These are phyloP conservation scores for Bufo gargarizans DNA, from an alignment of 2,113 vertebrate species.

Conservation along the genomic window DNA sequence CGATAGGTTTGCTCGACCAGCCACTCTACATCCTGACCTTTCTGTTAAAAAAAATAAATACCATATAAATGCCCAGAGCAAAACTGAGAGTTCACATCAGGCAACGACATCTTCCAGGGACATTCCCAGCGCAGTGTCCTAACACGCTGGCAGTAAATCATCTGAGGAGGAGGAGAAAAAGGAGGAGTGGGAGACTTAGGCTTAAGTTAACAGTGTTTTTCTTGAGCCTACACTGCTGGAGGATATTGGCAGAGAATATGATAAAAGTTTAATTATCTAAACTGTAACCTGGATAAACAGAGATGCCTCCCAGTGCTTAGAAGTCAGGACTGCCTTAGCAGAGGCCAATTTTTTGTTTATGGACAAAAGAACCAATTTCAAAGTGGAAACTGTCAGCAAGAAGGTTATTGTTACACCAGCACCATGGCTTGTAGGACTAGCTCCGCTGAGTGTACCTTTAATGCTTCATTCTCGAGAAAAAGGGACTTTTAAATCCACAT, in stretches of 20 bases:
- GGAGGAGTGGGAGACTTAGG: slow-evolving; percentile 60
- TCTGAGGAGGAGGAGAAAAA: slow-evolving; percentile 60
- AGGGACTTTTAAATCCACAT: too few relatives aligned
- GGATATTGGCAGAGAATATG: slow-evolving; percentile 57
- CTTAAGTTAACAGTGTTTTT: slow-evolving; percentile 62
- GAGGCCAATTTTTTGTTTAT: not conserved
- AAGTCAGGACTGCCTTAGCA: slow-evolving; percentile 45
- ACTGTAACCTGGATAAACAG: slow-evolving; percentile 63
- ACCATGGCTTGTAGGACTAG: too few relatives aligned
- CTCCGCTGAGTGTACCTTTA: too few relatives aligned
- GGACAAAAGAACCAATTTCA: not conserved
- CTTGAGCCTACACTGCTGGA: slow-evolving; percentile 57
- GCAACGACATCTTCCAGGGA: slow-evolving; percentile 54
- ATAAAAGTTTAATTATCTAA: slow-evolving; percentile 60
- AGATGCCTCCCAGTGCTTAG: slow-evolving; percentile 63
- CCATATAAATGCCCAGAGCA: slow-evolving; percentile 17
- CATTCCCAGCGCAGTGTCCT: slow-evolving; percentile 61
- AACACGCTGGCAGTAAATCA: slow-evolving; percentile 62
- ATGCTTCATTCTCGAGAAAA: too few relatives aligned
- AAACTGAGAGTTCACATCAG: slow-evolving; percentile 59
- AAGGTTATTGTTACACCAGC: too few relatives aligned
- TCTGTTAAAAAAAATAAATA: not conserved
- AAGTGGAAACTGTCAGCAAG: too few relatives aligned
- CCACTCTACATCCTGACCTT: slow-evolving; percentile 38
- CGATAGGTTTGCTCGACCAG: not conserved